phyloP scores from a whole-genome alignment of 2,797 vertebrate species.

The Gymnodraco acuticeps region DNA sequence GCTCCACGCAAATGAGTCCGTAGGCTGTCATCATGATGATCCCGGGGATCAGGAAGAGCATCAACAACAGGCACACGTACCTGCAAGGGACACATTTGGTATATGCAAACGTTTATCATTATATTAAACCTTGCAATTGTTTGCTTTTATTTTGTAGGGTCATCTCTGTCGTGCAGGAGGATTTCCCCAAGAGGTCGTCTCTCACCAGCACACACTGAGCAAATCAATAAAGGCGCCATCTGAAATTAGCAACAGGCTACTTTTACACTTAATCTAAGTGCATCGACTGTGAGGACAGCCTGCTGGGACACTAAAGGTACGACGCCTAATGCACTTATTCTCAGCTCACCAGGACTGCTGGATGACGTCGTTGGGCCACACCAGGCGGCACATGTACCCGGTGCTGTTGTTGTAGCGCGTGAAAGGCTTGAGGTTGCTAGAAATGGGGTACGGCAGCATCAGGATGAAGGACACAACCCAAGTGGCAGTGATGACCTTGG shows the following conservation, averaged over 20 bases:
- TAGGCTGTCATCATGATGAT: conserved; percentile 96
- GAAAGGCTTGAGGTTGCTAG: conserved; percentile 92
- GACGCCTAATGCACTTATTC: neutral
- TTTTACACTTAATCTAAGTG: neutral
- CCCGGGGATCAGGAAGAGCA: conserved; percentile 95
- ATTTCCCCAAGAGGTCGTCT: conserved; percentile 2
- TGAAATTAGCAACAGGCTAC: conserved; percentile 7
- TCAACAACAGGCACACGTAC: conserved; percentile 93
- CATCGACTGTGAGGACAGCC: neutral
- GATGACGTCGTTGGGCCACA: conserved; percentile 90
- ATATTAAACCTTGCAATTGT: neutral
- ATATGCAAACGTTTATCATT: neutral
- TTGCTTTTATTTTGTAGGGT: conserved; percentile 31
- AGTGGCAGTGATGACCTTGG: conserved; percentile 93
- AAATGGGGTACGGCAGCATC: conserved; percentile 96
- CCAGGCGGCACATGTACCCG: conserved; percentile 93
- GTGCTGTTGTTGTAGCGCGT: conserved; percentile 93
- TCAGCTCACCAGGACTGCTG: conserved; percentile 94
- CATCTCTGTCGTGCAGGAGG: neutral
- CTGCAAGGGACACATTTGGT: conserved; percentile 71
- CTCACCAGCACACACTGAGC: conserved; percentile 14
- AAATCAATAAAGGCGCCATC: conserved; percentile 28
- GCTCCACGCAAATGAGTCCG: conserved; percentile 94
- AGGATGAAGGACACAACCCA: conserved; percentile 93
- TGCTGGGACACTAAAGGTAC: neutral